Conservation (phyloP, 2,113 vertebrate species). For the Catharus minimus region DNA sequence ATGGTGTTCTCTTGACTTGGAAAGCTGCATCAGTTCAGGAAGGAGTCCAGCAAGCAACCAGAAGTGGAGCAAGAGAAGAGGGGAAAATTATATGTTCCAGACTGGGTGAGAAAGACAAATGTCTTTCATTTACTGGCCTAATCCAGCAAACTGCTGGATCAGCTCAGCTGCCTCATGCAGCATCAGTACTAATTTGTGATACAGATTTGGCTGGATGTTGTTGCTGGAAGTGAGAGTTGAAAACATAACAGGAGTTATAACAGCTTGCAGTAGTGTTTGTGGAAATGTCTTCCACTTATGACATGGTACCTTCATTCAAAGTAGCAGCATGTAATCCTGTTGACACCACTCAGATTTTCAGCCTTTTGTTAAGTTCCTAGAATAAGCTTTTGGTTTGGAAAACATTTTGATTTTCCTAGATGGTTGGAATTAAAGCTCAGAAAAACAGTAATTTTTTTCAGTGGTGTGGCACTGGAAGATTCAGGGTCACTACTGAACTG, state of each 20-base stretch:
- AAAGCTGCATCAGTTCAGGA: not conserved
- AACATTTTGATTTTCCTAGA: not conserved
- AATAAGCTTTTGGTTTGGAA: not conserved
- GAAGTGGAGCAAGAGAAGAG: not conserved
- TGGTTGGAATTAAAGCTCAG: not conserved
- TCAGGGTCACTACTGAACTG: not conserved
- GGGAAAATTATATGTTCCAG: not conserved
- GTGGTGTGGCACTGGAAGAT: not conserved
- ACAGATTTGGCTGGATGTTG: not conserved
- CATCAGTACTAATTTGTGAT: not conserved
- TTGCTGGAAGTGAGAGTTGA: not conserved
- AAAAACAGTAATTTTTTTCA: not conserved
- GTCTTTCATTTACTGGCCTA: not conserved
- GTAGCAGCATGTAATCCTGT: not conserved
- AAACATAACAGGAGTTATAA: not conserved
- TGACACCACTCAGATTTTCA: not conserved
- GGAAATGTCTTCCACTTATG: not conserved
- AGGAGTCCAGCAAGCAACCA: not conserved
- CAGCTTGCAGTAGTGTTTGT: not conserved
- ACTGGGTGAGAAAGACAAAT: not conserved
- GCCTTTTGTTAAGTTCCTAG: not conserved
- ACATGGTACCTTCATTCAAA: not conserved
- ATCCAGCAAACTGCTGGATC: not conserved
- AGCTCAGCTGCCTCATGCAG: not conserved
- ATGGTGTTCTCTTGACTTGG: not conserved